These are phyloP conservation scores for Yponomeuta cagnagella DNA, from an alignment of 2,888 invertebrate genomes.

Conservation along the genomic window DNA sequence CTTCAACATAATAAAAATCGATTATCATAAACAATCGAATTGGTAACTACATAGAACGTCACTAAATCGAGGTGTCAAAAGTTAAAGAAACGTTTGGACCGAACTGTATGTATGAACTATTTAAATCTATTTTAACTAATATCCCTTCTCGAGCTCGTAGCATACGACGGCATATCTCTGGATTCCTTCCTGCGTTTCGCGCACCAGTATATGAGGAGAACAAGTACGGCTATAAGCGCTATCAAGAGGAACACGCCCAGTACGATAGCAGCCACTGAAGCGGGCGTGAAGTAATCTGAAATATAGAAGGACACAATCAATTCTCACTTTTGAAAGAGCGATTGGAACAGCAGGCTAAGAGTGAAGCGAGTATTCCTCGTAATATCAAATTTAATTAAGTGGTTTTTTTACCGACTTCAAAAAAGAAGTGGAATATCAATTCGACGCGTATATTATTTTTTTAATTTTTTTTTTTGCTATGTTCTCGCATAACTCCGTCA, in stretches of 20 bases:
- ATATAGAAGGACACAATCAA: slow-evolving; percentile 19
- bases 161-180: slow-evolving; percentile 73
- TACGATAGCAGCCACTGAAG: slow-evolving; percentile 81
- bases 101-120: not conserved
- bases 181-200: slow-evolving; percentile 72
- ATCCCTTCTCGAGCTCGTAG: slow-evolving; percentile 43
- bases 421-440: too few relatives aligned
- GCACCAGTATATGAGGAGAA: slow-evolving; percentile 77
- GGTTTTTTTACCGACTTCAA: too few relatives aligned
- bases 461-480: too few relatives aligned
- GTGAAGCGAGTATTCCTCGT: too few relatives aligned
- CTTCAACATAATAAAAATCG: too few relatives aligned
- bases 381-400: too few relatives aligned
- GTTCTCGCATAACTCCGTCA: too few relatives aligned
- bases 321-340: slow-evolving; percentile 22
- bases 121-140: slow-evolving; percentile 31
- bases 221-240: slow-evolving; percentile 74
- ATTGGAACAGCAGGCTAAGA: not conserved
- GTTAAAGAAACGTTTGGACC: too few relatives aligned
- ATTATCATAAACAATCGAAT: too few relatives aligned
- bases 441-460: too few relatives aligned
- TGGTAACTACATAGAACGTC: too few relatives aligned
- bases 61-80: too few relatives aligned
- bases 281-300: slow-evolving; percentile 66
- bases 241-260: slow-evolving; percentile 80